phyloP scores from a whole-genome alignment of 92 coral and sea anemone species.

The Epizoanthus fatuus region DNA sequence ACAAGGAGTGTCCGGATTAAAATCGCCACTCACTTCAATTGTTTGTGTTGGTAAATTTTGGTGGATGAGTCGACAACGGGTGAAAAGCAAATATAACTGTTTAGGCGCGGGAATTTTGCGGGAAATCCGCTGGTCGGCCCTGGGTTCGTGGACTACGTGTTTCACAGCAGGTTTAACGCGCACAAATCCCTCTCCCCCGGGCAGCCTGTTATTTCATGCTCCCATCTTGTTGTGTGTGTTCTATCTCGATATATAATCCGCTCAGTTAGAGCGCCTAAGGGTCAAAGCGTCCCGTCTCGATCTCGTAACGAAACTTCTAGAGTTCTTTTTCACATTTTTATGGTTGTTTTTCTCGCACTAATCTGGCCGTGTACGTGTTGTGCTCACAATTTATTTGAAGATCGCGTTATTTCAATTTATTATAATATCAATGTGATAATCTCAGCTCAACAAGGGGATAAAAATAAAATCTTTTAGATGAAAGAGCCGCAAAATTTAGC shows the following conservation, averaged over 20 bases:
- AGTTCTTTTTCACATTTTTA: neutral
- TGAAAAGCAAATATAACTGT: neutral
- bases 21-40: neutral
- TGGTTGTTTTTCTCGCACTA: conserved; percentile 2
- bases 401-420: too few species aligned
- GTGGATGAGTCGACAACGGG: neutral
- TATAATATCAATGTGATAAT: too few species aligned
- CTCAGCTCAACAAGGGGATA: conserved; percentile 4
- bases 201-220: too few species aligned
- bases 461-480: neutral
- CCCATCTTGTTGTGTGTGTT: neutral
- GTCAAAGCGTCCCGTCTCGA: conserved; percentile 31
- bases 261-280: conserved; percentile 25
- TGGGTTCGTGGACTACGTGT: too few species aligned
- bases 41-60: neutral
- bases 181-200: too few species aligned
- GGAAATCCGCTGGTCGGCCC: too few species aligned
- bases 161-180: too few species aligned
- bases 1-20: conserved; percentile 1
- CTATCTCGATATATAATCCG: conserved; percentile 8
- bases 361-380: conserved; percentile 37
- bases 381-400: neutral
- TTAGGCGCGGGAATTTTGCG: too few species aligned
- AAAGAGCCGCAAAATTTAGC: neutral
- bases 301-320: conserved; percentile 19